Percentiles rank a stretch among this genome's conserved stretches.
Evolutionary conservation across 2,113 vertebrate genomes (phyloP).

Genomic region (Stercorarius parasiticus): DNA sequence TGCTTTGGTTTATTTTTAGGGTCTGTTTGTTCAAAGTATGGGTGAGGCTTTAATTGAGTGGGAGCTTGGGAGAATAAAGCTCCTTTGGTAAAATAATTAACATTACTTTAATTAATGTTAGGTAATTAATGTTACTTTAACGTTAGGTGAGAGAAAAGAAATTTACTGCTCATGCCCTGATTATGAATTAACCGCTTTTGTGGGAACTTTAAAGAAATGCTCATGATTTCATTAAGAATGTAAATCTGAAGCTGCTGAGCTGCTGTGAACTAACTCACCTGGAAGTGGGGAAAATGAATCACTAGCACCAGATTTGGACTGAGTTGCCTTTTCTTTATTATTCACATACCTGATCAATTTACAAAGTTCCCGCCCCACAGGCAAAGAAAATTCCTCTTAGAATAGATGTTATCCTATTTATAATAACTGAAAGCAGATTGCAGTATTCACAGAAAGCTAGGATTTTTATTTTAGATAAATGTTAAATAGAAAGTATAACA

Average conservation of each 20-base stretch:
- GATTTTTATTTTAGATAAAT: constrained; percentile 17
- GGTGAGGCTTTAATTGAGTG: neutral
- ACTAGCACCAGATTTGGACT: neutral
- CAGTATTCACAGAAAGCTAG: neutral
- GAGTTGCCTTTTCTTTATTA: neutral
- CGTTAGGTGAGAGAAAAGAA: constrained; percentile 1
- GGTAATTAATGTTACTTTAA: constrained; percentile 55
- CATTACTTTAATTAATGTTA: constrained; percentile 34
- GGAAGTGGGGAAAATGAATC: neutral
- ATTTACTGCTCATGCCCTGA: neutral
- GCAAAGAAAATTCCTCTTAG: neutral
- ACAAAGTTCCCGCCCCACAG: neutral
- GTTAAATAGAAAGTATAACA: neutral
- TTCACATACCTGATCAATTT: neutral
- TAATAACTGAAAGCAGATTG: neutral
- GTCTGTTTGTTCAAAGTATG: neutral
- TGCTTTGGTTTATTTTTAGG: constrained; percentile 25
- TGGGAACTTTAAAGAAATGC: neutral
- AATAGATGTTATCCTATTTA: neutral
- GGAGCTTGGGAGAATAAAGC: neutral
- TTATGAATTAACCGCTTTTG: constrained; percentile 15
- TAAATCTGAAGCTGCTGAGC: neutral
- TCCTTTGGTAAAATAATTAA: constrained; percentile 45
- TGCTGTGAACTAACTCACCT: neutral
- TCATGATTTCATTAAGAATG: neutral